Evolutionary conservation across 1,140 invertebrate genomes (phyloP), one percentile per base, ranked within the genome.

Genomic region (Apocrypta bakeri): DNA sequence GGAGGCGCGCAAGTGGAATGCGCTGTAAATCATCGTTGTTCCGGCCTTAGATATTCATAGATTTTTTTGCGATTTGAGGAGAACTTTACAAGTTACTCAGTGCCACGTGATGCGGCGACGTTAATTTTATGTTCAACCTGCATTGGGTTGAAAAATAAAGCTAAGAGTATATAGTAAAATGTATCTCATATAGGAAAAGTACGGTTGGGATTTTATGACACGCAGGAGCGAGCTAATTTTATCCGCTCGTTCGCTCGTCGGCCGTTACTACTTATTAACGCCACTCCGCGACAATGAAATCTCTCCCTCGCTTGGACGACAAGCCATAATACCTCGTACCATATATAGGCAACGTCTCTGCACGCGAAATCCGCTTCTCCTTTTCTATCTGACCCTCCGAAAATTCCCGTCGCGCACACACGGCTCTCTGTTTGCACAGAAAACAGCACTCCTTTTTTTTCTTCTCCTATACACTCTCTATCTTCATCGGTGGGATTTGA

Each of bases 361-460:
- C 56, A 2, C 25, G 25, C 12, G 8, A 66, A 66, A 66, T 29
- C 63, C 63, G 21, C 56, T 29, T 40, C 24, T n/a, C 63, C 25
- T 14, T 11, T 27, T 11, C 63, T 11, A 37, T n/a, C 12, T n/a
- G 17, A 21, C 33, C 24, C 21, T n/a, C 25, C 37, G n/a, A 27
- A 63, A 61, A 79, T 79, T 79, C n/a, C n/a, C 17, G 14, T 56
- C 48, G 48, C 14, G 1, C 6, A 21, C 4, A 17, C 1, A 11
- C 8, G 14, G 27, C 42, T n/a, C n/a, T n/a, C n/a, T 82, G 81
- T 78, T 82, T 82, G 75, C 74, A 25, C 11, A 63, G 81, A 82
- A 82, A 82, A 82, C 48, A 82, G 31, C 0, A 24, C 7, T 37
- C 29, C 61, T 37, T 9, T 21, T 66, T 27, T 37, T 66, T 77